A percentile compares a stretch with the other conserved stretches of the same genome.
Evolutionary conservation across 2,113 vertebrate genomes (phyloP).

Genomic region (Calyptommatus sinebrachiatus): DNA sequence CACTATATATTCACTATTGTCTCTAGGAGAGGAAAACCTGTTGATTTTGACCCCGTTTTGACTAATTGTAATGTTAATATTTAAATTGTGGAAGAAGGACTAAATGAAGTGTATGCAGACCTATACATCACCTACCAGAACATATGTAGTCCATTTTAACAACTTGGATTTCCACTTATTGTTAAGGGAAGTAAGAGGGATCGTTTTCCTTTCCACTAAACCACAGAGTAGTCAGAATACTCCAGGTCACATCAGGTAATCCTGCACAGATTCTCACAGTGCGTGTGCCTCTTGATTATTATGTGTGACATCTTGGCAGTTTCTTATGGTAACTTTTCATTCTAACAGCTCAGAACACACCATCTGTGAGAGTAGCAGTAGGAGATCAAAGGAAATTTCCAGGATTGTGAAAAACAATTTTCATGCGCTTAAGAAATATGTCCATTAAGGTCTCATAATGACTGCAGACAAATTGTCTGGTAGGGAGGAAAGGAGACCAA

Average conservation of each 20-base stretch:
- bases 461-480: too few relatives aligned
- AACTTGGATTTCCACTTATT: background rate
- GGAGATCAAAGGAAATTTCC: background rate
- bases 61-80: too few relatives aligned
- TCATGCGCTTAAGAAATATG: background rate
- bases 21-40: too few relatives aligned
- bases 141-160: background rate
- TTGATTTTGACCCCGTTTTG: too few relatives aligned
- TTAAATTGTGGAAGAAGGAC: too few relatives aligned
- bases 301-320: background rate
- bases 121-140: background rate
- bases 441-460: background rate
- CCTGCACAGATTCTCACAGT: too few relatives aligned
- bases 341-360: too few relatives aligned
- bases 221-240: too few relatives aligned
- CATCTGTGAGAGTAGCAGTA: background rate
- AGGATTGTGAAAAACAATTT: background rate
- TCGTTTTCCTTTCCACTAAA: too few relatives aligned
- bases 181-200: background rate
- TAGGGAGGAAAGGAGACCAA: background rate
- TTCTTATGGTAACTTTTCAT: background rate
- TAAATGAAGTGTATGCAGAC: background rate
- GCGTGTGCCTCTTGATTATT: too few relatives aligned
- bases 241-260: too few relatives aligned
- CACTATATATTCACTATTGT: too few relatives aligned